Percentiles rank a stretch among this genome's conserved stretches.
Conservation (phyloP, 2,113 vertebrate species). For the Rhynchopsitta pachyrhyncha region DNA sequence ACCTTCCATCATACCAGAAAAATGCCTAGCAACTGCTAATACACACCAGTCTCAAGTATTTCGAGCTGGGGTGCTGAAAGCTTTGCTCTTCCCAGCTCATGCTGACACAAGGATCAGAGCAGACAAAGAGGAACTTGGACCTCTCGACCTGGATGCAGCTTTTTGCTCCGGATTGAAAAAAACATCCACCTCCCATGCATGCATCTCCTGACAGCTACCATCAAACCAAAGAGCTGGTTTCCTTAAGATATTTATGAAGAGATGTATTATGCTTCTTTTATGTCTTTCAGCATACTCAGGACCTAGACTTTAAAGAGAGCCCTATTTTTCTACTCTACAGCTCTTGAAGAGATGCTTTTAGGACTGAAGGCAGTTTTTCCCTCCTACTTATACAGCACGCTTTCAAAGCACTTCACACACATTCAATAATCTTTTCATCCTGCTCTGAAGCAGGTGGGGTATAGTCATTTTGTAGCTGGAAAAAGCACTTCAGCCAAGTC, state of each 20-base stretch:
- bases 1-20: not conserved
- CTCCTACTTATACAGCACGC: not conserved
- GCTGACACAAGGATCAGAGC: not conserved
- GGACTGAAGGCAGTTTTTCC: conserved; percentile 8
- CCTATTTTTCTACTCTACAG: conserved; percentile 5
- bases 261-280: conserved; percentile 11
- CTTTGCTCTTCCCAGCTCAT: not conserved
- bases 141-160: not conserved
- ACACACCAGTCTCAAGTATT: rapidly evolving
- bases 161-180: not conserved
- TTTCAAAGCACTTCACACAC: conserved; percentile 56
- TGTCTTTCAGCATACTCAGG: conserved; percentile 17
- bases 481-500: conserved; percentile 42
- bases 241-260: conserved; percentile 8
- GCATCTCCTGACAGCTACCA: not conserved
- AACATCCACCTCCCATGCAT: not conserved
- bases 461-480: not conserved
- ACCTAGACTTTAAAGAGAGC: conserved; percentile 16
- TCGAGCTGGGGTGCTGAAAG: not conserved
- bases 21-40: not conserved
- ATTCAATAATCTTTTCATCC: conserved; percentile 52
- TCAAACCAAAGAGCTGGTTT: not conserved
- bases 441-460: conserved; percentile 24
- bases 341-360: conserved; percentile 24
- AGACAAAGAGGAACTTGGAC: not conserved